These are phyloP conservation scores for Spea bombifrons DNA, from an alignment of 2,113 vertebrate species.

Conservation along the genomic window DNA sequence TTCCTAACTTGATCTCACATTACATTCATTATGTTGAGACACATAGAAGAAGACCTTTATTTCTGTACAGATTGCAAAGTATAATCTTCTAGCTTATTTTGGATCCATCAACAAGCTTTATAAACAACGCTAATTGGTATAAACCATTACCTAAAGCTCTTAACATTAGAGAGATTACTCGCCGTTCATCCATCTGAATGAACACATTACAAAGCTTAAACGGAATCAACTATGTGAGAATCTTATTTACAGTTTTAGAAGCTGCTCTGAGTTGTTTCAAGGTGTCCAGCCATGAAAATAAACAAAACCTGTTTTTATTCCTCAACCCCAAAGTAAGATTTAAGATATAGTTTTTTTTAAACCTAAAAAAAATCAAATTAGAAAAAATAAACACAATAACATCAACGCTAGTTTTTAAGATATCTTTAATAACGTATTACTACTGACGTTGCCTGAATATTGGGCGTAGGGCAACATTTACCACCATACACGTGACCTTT, in stretches of 20 bases:
- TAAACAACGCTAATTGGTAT: neutral
- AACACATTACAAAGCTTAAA: neutral
- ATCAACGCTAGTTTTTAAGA: too few relatives aligned
- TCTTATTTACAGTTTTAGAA: neutral
- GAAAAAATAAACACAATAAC: too few relatives aligned
- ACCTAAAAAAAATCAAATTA: too few relatives aligned
- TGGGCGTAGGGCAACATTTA: too few relatives aligned
- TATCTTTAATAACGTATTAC: too few relatives aligned
- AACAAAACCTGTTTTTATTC: neutral
- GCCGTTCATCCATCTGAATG: neutral
- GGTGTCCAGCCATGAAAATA: neutral
- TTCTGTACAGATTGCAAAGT: neutral
- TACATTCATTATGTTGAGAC: slow-evolving; percentile 37
- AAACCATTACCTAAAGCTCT: neutral
- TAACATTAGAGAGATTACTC: neutral
- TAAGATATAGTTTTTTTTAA: too few relatives aligned
- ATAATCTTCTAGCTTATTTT: slow-evolving; percentile 15
- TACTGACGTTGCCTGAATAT: too few relatives aligned
- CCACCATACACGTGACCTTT: too few relatives aligned
- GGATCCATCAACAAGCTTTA: slow-evolving; percentile 32
- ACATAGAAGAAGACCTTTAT: neutral
- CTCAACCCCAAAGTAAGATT: too few relatives aligned
- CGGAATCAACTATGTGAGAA: neutral
- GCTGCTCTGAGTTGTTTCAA: neutral
- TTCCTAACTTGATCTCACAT: slow-evolving; percentile 33